Evolutionary conservation across 2,888 invertebrate species (phyloP), one percentile per base, ranked within the genome.

Genomic region (Gymnosoma rotundatum): DNA sequence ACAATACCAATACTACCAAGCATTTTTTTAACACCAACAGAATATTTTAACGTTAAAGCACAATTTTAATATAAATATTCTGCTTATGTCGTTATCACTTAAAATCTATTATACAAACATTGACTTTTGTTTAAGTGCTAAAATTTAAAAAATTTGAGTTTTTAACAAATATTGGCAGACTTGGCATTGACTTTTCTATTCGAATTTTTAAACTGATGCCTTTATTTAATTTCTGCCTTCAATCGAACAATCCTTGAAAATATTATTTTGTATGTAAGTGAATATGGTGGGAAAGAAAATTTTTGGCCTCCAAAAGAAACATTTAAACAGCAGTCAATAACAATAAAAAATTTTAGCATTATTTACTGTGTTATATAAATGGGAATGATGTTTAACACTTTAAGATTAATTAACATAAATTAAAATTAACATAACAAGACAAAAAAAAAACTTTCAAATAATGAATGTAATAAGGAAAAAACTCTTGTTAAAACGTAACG

Each of bases 81-180:
- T 38, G 56, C 25, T 75, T 56, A 21, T 42, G 67, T 38, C 36
- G 38, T 64, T 78, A 61, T 73, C 72, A 73, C 75, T 73, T 69
- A 74, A 80, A 81, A 73, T 84, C 63, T 64, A 74, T 78, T 78
- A 81, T 64, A 69, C 42, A 81, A 84, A 84, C 81, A 84, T 74
- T 84, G 58, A 64, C 79, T 67, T 21, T 73, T 69, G 32, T 45
- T 78, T 73, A 80, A 84, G 84, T 81, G 78, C 36, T 25, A 81
- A 69, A 80, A 70, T 38, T 69, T 76, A 42, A 21, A n/a, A 70
- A 69, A 63, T 78, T 84, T 69, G 61, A 80, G 83, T 73, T 73
- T 63, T 67, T 18, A 16, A 50, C 76, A 84, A 84, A 84, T 73
- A 84, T 84, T 84, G 20, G 52, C 61, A 25, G n/a, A 54, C 25